Conservation (phyloP, 2,888 invertebrate genomes). For the Tanytarsus gracilentus region DNA sequence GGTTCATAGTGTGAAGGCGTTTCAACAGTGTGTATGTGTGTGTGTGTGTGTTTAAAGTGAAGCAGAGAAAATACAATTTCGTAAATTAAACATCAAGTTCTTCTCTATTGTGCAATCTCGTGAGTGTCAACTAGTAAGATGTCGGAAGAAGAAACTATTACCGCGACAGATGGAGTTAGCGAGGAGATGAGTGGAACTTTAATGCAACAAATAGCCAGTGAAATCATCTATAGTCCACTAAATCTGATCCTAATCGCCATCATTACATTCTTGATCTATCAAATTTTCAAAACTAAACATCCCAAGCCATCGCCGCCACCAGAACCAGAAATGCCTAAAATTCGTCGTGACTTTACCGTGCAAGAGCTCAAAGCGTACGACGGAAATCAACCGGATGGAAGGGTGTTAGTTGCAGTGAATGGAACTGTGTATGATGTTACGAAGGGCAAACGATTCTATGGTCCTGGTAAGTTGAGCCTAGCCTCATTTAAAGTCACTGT, state of each 20-base stretch:
- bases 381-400: slow-evolving; percentile 75
- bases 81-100: no score
- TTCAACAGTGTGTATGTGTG: no score
- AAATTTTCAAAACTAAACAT: slow-evolving; percentile 54
- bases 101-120: no score
- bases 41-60: no score
- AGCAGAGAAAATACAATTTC: no score
- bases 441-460: slow-evolving; percentile 81
- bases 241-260: slow-evolving; percentile 60
- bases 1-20: no score
- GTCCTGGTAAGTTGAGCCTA: slow-evolving; percentile 63
- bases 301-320: slow-evolving; percentile 34
- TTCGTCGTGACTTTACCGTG: slow-evolving; percentile 83
- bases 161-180: no score
- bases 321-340: slow-evolving; percentile 62
- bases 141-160: no score
- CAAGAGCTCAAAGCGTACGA: slow-evolving; percentile 79
- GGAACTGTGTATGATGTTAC: slow-evolving; percentile 94
- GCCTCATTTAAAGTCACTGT: no score
- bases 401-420: slow-evolving; percentile 87
- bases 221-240: slow-evolving; percentile 61
- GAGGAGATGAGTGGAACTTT: slow-evolving; percentile 23
- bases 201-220: slow-evolving; percentile 34
- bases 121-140: no score
- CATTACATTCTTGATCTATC: slow-evolving; percentile 63